Percentiles rank a stretch among this genome's conserved stretches.
phyloP scores from a whole-genome alignment of 2,797 vertebrate species.

The Peromyscus nudipes region DNA sequence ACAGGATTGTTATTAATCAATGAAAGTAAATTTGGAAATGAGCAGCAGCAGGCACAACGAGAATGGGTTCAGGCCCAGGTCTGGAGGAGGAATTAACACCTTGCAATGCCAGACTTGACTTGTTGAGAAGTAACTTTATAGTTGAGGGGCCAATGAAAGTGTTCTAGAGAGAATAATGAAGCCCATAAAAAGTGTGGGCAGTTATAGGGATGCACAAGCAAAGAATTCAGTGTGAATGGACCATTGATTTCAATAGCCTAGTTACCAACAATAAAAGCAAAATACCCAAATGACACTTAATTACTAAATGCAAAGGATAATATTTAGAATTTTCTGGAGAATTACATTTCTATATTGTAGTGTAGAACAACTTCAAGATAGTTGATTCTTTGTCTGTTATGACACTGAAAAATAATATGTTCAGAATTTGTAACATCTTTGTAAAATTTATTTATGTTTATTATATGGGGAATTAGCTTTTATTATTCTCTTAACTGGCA shows the following conservation, averaged over 20 bases:
- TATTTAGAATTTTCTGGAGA: not conserved
- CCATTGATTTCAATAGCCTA: slow-evolving; percentile 2
- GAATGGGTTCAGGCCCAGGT: slow-evolving; percentile 51
- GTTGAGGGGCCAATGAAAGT: not conserved
- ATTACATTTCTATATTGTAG: not conserved
- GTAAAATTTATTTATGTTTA: not conserved
- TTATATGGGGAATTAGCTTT: not conserved
- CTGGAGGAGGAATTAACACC: too few species aligned
- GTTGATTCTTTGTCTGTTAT: not conserved
- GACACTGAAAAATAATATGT: not conserved
- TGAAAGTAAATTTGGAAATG: slow-evolving; percentile 44
- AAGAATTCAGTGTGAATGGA: not conserved
- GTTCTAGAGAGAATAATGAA: not conserved
- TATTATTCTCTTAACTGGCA: not conserved
- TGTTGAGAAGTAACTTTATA: not conserved
- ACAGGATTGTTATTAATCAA: not conserved
- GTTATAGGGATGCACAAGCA: not conserved
- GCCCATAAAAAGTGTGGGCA: not conserved
- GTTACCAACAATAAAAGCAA: slow-evolving; percentile 34
- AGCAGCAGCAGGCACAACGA: slow-evolving; percentile 73
- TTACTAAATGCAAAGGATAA: not conserved
- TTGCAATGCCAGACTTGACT: not conserved
- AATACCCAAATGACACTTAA: not conserved
- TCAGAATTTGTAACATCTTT: not conserved
- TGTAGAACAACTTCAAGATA: not conserved